A percentile compares a stretch with the other conserved stretches of the same genome.
Conservation (phyloP, 2,797 vertebrate species). For the Brachymystax lenok region DNA sequence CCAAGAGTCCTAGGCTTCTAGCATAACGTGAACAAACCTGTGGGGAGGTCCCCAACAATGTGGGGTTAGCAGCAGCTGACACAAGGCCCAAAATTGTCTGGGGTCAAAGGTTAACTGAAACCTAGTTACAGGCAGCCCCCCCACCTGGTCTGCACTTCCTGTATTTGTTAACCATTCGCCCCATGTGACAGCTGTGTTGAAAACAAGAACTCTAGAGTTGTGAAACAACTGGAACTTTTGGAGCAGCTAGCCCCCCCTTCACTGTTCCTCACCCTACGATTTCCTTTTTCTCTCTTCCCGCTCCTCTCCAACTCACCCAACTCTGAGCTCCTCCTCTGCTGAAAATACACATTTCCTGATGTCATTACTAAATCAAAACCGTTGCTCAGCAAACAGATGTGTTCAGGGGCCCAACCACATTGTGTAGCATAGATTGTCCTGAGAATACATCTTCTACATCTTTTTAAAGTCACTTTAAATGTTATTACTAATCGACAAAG, state of each 20-base stretch:
- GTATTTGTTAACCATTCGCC: slow-evolving; percentile 70
- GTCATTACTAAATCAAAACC: slow-evolving; percentile 76
- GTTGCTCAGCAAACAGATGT: slow-evolving; percentile 74
- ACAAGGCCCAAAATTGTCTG: slow-evolving; percentile 57
- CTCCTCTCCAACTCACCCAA: slow-evolving; percentile 54
- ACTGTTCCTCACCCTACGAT: slow-evolving; percentile 67
- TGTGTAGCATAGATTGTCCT: slow-evolving; percentile 46
- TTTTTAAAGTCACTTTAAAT: neutral
- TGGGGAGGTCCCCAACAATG: slow-evolving; percentile 65
- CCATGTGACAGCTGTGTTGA: slow-evolving; percentile 65
- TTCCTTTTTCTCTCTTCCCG: slow-evolving; percentile 48
- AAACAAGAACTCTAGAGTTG: slow-evolving; percentile 67
- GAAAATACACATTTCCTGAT: slow-evolving; percentile 77
- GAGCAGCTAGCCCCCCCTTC: slow-evolving; percentile 49
- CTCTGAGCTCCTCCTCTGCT: slow-evolving; percentile 64
- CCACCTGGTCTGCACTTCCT: slow-evolving; percentile 67
- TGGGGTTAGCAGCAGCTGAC: slow-evolving; percentile 64
- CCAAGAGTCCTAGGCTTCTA: slow-evolving; percentile 56
- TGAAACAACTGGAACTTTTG: slow-evolving; percentile 68
- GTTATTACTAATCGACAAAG: slow-evolving; percentile 3
- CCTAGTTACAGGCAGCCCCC: slow-evolving; percentile 59
- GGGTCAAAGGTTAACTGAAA: slow-evolving; percentile 71
- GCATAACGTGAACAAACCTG: slow-evolving; percentile 63
- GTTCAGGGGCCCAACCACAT: slow-evolving; percentile 57
- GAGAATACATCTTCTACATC: slow-evolving; percentile 44